Percentiles rank a stretch among this genome's conserved stretches.
phyloP scores from a whole-genome alignment of 1,140 invertebrate species.

The Thaumatotibia leucotreta region DNA sequence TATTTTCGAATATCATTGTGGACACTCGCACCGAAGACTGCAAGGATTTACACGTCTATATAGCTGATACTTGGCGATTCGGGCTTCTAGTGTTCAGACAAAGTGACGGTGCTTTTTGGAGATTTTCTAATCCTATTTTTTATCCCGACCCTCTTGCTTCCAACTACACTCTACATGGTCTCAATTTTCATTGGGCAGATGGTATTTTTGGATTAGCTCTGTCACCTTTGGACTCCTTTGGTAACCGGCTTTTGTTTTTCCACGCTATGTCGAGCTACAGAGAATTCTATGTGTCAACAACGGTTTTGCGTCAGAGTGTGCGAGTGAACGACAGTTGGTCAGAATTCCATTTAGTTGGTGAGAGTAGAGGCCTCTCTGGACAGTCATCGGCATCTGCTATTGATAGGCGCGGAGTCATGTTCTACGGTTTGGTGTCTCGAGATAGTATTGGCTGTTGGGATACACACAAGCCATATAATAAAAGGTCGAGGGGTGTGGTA shows the following conservation, averaged over 20 bases:
- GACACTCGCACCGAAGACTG: constrained; percentile 82
- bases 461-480: constrained; percentile 81
- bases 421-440: constrained; percentile 85
- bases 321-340: constrained; percentile 74
- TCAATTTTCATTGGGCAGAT: constrained; percentile 89
- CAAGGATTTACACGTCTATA: constrained; percentile 81
- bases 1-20: constrained; percentile 85
- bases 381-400: constrained; percentile 85
- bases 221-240: constrained; percentile 76
- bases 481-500: constrained; percentile 79
- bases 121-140: constrained; percentile 85
- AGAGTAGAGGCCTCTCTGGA: constrained; percentile 78
- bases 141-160: constrained; percentile 86
- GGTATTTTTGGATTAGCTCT: constrained; percentile 87
- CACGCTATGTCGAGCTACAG: constrained; percentile 87
- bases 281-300: constrained; percentile 84
- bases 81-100: constrained; percentile 84
- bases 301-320: constrained; percentile 79
- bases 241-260: constrained; percentile 83
- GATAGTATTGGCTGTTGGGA: constrained; percentile 89
- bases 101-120: constrained; percentile 81
- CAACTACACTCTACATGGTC: constrained; percentile 81
- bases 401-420: constrained; percentile 84
- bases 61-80: constrained; percentile 87
- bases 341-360: constrained; percentile 80